Conservation (phyloP, 2,113 vertebrate genomes). For the Bubo bubo region DNA sequence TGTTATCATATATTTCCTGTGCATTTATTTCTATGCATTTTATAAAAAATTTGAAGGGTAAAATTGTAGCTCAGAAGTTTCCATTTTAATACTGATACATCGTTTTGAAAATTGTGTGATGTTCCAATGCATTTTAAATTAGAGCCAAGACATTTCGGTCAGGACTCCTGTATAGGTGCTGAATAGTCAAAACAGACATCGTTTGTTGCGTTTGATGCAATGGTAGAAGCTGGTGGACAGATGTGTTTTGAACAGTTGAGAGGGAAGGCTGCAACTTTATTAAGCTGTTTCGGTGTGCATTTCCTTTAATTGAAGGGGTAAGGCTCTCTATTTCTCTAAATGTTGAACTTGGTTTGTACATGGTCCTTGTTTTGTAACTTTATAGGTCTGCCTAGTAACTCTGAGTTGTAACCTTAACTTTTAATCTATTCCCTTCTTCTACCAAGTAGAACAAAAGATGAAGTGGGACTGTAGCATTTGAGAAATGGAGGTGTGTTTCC, state of each 20-base stretch:
- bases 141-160: neutral
- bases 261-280: neutral
- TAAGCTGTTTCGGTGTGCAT: neutral
- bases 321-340: neutral
- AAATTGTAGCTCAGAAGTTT: neutral
- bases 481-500: neutral
- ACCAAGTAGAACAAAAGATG: neutral
- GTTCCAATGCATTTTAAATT: neutral
- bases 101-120: neutral
- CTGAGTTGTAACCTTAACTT: neutral
- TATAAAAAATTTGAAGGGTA: neutral
- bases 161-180: neutral
- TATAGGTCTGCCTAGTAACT: neutral
- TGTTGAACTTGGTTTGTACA: accelerated
- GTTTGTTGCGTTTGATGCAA: neutral
- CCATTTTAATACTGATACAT: neutral
- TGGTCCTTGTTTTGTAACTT: neutral
- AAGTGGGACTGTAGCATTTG: neutral
- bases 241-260: neutral
- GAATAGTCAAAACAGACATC: neutral
- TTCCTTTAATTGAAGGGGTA: neutral
- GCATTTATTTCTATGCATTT: neutral
- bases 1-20: neutral
- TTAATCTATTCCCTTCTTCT: neutral
- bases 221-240: neutral